Evolutionary conservation across 2,888 invertebrate species (phyloP), one percentile per base, ranked within the genome.

Genomic region (Andrena bucephala): DNA sequence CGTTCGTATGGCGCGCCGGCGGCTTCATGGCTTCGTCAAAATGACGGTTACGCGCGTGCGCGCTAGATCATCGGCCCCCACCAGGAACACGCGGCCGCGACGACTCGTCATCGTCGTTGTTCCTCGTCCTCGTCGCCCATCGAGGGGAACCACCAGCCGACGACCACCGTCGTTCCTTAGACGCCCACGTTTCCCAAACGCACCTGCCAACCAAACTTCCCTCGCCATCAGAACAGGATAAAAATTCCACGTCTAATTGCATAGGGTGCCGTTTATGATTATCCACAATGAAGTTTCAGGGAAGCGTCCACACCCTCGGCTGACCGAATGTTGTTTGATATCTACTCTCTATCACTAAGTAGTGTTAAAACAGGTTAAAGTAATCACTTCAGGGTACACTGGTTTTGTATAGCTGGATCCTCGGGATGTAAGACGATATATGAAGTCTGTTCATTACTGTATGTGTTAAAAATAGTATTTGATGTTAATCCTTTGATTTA

Each of bases 1-100:
- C 95, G 95, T 95, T 95, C 95, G 95, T 95, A 94, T 95, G 95
- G 94, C 93, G 93, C 93, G 92, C 92, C 94, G 95, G 95, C 94
- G 94, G 94, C 94, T 90, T 89, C 90, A 91, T 91, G 90, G 91
- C 91, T 85, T 92, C 91, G 91, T 93, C 92, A 92, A 92, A 92
- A 92, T 90, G 85, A 90, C 88, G 84, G 57, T 80, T 79, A 0
- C 75, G 70, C 94, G 94, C 94, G 90, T 85, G 93, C 94, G 93
- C 89, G 75, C 50, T 91, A 79, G 91, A 92, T 92, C 91, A 27
- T 5, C 50, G 6, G 33, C 63, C 75, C 84, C 87, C 87, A 87
- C 87, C 87, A 81, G 85, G 77, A 85, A 81, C 78, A 74, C 27
- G 29, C 48, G 67, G n/a, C 63, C 29, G 36, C 60, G n/a, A 7